Conservation (phyloP, 2,888 invertebrate genomes). For the Drosophila pseudotalamancana region DNA sequence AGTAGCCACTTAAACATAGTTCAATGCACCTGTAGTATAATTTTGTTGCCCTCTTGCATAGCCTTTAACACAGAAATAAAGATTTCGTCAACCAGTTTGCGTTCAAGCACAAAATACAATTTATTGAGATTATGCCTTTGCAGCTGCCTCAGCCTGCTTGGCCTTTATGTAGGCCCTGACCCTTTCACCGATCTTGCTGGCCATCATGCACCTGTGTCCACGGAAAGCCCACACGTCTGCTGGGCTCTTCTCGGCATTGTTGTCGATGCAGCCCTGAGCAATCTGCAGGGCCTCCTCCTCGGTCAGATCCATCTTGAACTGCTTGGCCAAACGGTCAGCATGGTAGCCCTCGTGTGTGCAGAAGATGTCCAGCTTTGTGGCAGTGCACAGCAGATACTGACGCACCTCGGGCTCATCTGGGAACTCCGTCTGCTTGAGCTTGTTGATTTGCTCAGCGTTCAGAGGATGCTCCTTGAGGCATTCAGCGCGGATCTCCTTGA, state of each 20-base stretch:
- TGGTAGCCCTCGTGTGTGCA: slow-evolving; percentile 77
- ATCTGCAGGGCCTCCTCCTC: slow-evolving; percentile 79
- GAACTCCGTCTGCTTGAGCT: slow-evolving; percentile 73
- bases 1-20: slow-evolving; percentile 53
- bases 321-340: slow-evolving; percentile 80
- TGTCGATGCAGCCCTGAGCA: slow-evolving; percentile 79
- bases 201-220: slow-evolving; percentile 81
- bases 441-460: slow-evolving; percentile 50
- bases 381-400: slow-evolving; percentile 76
- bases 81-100: slow-evolving; percentile 50
- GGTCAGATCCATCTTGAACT: slow-evolving; percentile 80
- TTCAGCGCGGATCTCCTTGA: slow-evolving; percentile 72
- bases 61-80: slow-evolving; percentile 36
- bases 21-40: slow-evolving; percentile 67
- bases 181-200: slow-evolving; percentile 79
- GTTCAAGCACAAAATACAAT: slow-evolving; percentile 49
- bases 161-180: slow-evolving; percentile 72
- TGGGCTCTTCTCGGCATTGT: slow-evolving; percentile 72
- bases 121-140: slow-evolving; percentile 37
- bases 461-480: slow-evolving; percentile 74
- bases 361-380: slow-evolving; percentile 76
- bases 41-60: slow-evolving; percentile 56
- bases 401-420: slow-evolving; percentile 78
- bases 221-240: slow-evolving; percentile 82
- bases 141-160: slow-evolving; percentile 61